Percentiles rank a stretch among this genome's conserved stretches.
Evolutionary conservation across 2,113 vertebrate genomes (phyloP).

Genomic region (Gavialis gangeticus): DNA sequence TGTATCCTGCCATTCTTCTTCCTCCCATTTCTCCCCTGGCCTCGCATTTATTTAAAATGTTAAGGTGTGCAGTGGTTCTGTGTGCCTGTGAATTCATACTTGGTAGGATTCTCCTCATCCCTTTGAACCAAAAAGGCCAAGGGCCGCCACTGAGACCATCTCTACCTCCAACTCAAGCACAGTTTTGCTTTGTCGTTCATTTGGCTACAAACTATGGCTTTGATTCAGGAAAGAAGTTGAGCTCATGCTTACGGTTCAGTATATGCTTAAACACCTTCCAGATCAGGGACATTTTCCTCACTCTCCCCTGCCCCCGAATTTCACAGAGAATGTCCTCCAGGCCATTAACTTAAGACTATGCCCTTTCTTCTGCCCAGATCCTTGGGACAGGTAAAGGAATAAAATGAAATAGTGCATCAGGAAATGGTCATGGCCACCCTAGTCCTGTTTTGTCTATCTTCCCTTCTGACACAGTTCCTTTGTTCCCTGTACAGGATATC

Average conservation of each 20-base stretch:
- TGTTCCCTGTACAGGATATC: background rate
- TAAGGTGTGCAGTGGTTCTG: background rate
- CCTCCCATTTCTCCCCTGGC: background rate
- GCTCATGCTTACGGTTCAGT: background rate
- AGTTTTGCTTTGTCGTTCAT: too few species aligned
- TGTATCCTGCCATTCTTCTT: background rate
- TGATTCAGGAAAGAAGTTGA: background rate
- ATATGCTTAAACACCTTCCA: background rate
- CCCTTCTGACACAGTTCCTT: background rate
- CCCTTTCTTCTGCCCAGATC: background rate
- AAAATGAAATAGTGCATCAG: background rate
- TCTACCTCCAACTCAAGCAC: background rate
- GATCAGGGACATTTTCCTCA: background rate
- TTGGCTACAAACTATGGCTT: too few species aligned
- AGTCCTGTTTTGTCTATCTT: background rate
- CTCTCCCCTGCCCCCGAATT: background rate
- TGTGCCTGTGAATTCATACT: fast-evolving
- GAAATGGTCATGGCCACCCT: background rate
- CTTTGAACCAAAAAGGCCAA: background rate
- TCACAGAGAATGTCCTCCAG: background rate
- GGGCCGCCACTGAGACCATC: background rate
- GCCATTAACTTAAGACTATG: background rate
- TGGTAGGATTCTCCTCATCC: background rate
- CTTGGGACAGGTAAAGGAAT: background rate
- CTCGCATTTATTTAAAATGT: too few species aligned